Evolutionary conservation across 2,888 invertebrate species (phyloP), one percentile per base, ranked within the genome.

Genomic region (Embidobia sp.): DNA sequence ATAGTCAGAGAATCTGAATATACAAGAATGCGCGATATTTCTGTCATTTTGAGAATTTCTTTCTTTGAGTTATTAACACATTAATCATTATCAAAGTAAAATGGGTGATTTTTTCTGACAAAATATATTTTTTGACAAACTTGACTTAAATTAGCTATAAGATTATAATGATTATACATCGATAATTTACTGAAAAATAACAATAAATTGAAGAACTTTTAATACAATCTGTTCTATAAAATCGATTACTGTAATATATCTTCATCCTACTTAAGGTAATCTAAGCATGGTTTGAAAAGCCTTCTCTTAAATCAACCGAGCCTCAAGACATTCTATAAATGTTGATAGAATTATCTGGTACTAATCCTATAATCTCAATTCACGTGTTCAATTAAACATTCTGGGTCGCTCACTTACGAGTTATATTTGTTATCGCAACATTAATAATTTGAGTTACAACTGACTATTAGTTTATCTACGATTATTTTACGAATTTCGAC

Each of bases 191-290:
- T n/a, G n/a, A n/a, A n/a, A n/a, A n/a, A n/a, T n/a, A n/a, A n/a
- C n/a, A n/a, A n/a, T n/a, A n/a, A n/a, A n/a, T n/a, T n/a, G 16
- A 40, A 40, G 16, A 40, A 40, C 40, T 16, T 40, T 40, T 40
- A 49, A 49, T 49, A 2, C 29, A 49, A 18, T 10, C 19, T 27
- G 6, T 15, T 3, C 5, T 48, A 7, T 10, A 35, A 27, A 53
- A 53, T 53, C 53, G 37, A 53, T 53, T 37, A 26, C 26, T 15
- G 19, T 53, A 13, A 37, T 37, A 37, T 37, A 53, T 53, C 33
- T 53, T 53, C 33, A 53, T 37, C 37, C 53, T 53, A 53, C 37
- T 53, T 53, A 53, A 15, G 22, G 37, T 53, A 53, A 53, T 53
- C 37, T 53, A 53, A 53, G 53, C 15, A 37, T 37, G 53, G 53